These are phyloP conservation scores for Campylorhamphus procurvoides DNA, from an alignment of 2,113 vertebrate genomes.

Conservation along the genomic window DNA sequence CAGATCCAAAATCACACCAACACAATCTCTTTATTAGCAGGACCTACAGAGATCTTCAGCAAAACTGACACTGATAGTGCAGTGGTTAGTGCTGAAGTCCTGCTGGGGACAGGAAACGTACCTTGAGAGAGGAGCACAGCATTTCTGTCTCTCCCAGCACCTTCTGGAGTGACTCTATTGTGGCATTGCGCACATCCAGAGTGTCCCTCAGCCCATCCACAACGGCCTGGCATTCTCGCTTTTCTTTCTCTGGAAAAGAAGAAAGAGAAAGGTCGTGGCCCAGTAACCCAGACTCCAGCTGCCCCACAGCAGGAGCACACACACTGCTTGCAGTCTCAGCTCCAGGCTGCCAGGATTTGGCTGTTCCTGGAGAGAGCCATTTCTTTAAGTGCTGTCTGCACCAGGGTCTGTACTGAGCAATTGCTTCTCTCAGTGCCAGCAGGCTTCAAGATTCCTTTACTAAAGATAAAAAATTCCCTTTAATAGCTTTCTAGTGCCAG, in stretches of 20 bases:
- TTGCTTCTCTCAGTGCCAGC: conserved; percentile 1
- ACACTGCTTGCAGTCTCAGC: not conserved
- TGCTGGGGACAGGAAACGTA: conserved; percentile 37
- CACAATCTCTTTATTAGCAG: not conserved
- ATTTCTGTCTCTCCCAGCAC: conserved; percentile 84
- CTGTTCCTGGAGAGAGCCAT: not conserved
- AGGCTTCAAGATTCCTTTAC: conserved; percentile 42
- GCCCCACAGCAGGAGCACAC: not conserved
- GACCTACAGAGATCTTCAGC: not conserved
- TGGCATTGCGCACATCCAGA: conserved; percentile 84
- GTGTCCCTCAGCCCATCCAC: conserved; percentile 83
- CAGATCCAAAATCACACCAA: not conserved
- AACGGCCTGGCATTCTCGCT: conserved; percentile 80
- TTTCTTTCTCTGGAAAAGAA: conserved; percentile 83
- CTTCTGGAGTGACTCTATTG: conserved; percentile 82
- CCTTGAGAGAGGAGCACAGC: conserved; percentile 88
- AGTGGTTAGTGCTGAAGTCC: not conserved
- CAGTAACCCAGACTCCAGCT: not conserved
- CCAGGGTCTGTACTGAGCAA: not conserved
- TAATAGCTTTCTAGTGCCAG: conserved; percentile 40
- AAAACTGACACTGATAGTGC: not conserved
- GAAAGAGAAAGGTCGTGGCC: not conserved
- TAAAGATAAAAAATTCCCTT: conserved; percentile 46
- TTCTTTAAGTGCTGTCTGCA: conserved; percentile 13
- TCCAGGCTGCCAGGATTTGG: not conserved